phyloP scores from a whole-genome alignment of 1,140 invertebrate genomes.

The Tetramorium parvispinum region DNA sequence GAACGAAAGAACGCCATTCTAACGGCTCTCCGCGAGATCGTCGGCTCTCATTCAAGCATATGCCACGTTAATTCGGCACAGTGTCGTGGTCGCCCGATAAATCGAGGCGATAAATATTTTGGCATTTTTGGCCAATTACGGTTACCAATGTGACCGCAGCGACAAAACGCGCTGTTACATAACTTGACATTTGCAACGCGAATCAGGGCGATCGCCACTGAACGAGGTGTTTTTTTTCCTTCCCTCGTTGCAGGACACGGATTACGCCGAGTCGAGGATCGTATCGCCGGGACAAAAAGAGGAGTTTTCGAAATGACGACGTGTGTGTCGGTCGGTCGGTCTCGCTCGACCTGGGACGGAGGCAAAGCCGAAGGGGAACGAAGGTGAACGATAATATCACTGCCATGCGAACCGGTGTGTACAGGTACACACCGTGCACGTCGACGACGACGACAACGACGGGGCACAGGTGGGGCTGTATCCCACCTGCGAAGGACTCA shows the following conservation, averaged over 20 bases:
- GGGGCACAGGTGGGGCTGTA: constrained; percentile 39
- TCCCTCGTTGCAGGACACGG: background rate
- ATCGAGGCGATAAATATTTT: background rate
- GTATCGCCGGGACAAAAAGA: background rate
- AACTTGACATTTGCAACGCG: constrained; percentile 32
- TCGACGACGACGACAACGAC: background rate
- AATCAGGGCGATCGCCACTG: constrained; percentile 7
- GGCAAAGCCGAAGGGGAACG: constrained; percentile 18
- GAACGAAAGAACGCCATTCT: background rate
- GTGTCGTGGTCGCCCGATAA: background rate
- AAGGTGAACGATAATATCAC: constrained; percentile 24
- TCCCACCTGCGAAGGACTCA: constrained; percentile 41
- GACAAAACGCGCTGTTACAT: background rate
- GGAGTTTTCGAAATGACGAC: constrained; percentile 38
- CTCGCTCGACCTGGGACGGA: constrained; percentile 4
- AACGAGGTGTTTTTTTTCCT: constrained; percentile 11
- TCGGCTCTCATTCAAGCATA: background rate
- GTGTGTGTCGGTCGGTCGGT: background rate
- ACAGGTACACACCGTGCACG: background rate
- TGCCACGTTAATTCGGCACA: background rate
- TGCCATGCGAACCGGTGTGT: constrained; percentile 3
- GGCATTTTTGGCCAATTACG: background rate
- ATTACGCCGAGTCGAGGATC: constrained; percentile 8
- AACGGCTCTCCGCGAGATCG: background rate
- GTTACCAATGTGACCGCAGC: no score